Percentiles rank a stretch among this genome's conserved stretches.
Evolutionary conservation across 1,140 invertebrate species (phyloP).

Genomic region (Temnothorax curvispinosus): DNA sequence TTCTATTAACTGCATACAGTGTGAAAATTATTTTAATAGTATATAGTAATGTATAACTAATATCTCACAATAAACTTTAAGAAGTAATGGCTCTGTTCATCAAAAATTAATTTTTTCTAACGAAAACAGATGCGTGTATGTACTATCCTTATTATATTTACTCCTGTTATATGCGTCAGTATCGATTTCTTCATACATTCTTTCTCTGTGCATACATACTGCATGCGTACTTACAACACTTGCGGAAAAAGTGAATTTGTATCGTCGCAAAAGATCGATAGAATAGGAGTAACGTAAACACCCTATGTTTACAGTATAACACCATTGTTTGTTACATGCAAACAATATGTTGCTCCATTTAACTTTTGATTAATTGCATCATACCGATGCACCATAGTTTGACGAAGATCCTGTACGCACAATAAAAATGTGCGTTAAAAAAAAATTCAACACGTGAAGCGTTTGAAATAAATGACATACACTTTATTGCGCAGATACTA

Average conservation of each 20-base stretch:
- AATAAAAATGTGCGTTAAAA: neutral
- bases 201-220: neutral
- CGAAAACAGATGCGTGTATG: neutral
- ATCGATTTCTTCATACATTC: neutral
- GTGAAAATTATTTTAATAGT: neutral
- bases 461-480: neutral
- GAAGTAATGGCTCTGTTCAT: neutral
- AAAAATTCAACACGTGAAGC: neutral
- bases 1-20: neutral
- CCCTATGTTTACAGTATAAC: neutral
- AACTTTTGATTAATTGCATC: conserved; percentile 3
- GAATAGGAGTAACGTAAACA: conserved; percentile 16
- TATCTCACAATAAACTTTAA: neutral
- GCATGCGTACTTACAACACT: neutral
- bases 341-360: neutral
- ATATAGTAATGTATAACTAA: neutral
- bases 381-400: neutral
- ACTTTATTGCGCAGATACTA: neutral
- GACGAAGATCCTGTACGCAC: neutral
- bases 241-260: neutral
- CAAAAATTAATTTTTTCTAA: neutral
- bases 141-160: neutral
- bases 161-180: neutral
- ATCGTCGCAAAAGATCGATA: conserved; percentile 7
- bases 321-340: neutral